Evolutionary conservation across 2,797 vertebrate species (phyloP), one percentile per base, ranked within the genome.

Genomic region (Fistularia tabacaria): DNA sequence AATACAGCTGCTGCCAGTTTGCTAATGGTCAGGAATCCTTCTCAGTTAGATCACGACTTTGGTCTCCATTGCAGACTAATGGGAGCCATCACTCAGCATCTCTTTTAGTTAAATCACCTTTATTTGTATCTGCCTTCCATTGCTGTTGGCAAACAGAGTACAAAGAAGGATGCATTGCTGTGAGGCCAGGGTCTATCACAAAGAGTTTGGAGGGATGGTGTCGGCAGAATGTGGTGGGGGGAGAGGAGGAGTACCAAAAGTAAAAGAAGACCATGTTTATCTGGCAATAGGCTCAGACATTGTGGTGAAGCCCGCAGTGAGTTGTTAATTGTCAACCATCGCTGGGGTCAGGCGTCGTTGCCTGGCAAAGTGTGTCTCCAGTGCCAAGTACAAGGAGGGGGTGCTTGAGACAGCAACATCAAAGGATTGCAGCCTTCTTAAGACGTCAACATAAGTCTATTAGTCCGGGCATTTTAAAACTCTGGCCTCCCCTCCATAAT

Each of bases 51-150:
- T 85, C 86, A 80, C 69, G 82, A 87, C 89, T 91, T 89, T 88
- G 83, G 88, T 89, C 88, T 91, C 89, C 88, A 89, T 85, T 89
- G 80, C 51, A 82, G 86, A 86, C 88, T 93, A 92, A 93, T 92
- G 92, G 91, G 90, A 84, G 80, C 86, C 87, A 92, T 93, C 87
- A 79, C 83, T 92, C 92, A 92, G 87, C 83, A 90, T 89, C 90
- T 91, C 88, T 92, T 92, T 91, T 86, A 86, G 87, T 89, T 90
- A 91, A 92, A 92, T 92, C 90, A 90, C 90, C 90, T 91, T 92
- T 92, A 91, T 92, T 93, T 92, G 90, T 90, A 89, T 89, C 90
- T 91, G 90, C 87, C 89, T 88, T 74, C 83, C 78, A 71, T 51
- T 69, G 70, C 80, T 68, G 81, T 71, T 75, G 73, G 80, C 84